Evolutionary conservation across 2,113 vertebrate species (phyloP), one percentile per base, ranked within the genome.

Genomic region (Steatornis caripensis): DNA sequence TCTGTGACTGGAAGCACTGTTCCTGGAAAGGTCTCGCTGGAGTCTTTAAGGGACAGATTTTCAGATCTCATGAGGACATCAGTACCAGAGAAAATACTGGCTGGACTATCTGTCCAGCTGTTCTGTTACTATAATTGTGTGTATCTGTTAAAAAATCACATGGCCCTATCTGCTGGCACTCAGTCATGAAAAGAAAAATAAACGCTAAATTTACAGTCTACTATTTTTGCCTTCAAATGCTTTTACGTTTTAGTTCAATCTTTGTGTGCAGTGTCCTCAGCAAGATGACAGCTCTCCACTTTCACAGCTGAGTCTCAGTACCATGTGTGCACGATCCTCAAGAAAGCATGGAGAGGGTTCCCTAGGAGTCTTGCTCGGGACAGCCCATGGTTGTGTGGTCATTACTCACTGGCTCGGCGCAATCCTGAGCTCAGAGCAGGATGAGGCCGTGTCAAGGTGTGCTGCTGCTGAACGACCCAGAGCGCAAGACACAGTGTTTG

Each of bases 341-440:
- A 10, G 37, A 37, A 53, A 68, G n/a, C 64, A 51, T 1, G 14
- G 70, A 66, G 58, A 22, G 41, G 14, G 9, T 17, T 62, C 57
- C 36, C 24, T 37, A 15, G 34, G 61, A 76, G 10, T 14, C 70
- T 16, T 37, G 32, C 29, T 24, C 8, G 0, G 10, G 37, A 45
- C 60, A 84, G 55, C 32, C 46, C 68, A 14, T 1, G 10, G 46
- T 17, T 37, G 27, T 17, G 27, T 0, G 2, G 64, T 34, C 65
- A 37, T 51, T 6, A 71, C 57, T 41, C 53, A 34, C 39, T 41
- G 9, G 18, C 81, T 62, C 0, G 0, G 37, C 2, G 0, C 0
- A 2, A 49, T 41, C 53, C 46, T 0, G 12, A 30, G 66, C 55
- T 32, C 70, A 51, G 61, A 87, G 45, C 0, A 0, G 55, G 61